Conservation (phyloP, 2,888 invertebrate genomes). For the Sphinx pinastri region DNA sequence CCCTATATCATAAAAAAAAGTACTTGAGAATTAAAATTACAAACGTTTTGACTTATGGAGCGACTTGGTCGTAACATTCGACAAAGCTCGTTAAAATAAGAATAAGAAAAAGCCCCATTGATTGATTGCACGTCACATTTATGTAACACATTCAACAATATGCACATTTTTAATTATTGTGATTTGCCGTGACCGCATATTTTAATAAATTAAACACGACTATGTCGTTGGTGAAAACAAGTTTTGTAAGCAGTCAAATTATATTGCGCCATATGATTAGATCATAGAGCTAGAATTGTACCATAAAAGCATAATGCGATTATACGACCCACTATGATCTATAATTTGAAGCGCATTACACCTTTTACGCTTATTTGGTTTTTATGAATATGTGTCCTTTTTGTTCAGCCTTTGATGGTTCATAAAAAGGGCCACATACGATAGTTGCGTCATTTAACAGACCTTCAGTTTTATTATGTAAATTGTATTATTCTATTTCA, state of each 20-base stretch:
- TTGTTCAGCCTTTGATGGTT: constrained; percentile 29
- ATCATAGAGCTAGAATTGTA: constrained; percentile 30
- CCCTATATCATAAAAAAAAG: too few species aligned
- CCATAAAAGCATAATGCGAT: constrained; percentile 10
- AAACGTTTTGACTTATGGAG: too few species aligned
- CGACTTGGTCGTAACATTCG: too few species aligned
- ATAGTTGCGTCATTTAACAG: background rate
- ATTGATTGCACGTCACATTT: background rate
- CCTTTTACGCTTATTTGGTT: constrained; percentile 20
- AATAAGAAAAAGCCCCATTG: too few species aligned
- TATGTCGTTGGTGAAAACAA: constrained; percentile 19
- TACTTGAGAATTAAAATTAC: background rate
- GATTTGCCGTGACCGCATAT: constrained; percentile 9
- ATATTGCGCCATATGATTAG: constrained; percentile 37
- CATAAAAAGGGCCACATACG: background rate
- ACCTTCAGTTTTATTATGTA: background rate
- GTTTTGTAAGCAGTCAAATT: constrained; percentile 27
- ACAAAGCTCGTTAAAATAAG: too few species aligned
- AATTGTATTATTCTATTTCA: background rate
- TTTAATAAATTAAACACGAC: constrained; percentile 17
- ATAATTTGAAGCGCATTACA: background rate
- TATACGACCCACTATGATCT: background rate
- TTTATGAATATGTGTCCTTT: constrained; percentile 8
- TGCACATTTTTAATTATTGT: constrained; percentile 18
- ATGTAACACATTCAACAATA: background rate